A percentile compares a stretch with the other conserved stretches of the same genome.
Conservation (phyloP, 2,113 vertebrate species). For the Stomatorhinus ivindoensis region DNA sequence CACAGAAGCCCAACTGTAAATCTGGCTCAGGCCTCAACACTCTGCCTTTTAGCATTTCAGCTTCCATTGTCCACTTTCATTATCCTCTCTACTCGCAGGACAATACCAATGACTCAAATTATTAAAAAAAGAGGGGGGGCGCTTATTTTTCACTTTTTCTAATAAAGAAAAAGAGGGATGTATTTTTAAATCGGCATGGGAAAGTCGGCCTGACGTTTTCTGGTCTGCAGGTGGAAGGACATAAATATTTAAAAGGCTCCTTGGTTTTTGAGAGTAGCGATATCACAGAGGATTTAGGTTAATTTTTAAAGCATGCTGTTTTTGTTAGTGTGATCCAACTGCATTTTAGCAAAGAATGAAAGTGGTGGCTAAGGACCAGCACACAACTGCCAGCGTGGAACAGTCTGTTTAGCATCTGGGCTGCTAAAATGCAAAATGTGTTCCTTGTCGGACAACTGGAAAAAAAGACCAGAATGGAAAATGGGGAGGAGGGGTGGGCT, state of each 20-base stretch:
- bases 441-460: neutral
- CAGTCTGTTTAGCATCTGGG: neutral
- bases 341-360: neutral
- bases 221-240: neutral
- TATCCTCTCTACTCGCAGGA: slow-evolving; percentile 15
- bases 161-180: neutral
- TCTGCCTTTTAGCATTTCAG: slow-evolving; percentile 15
- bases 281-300: neutral
- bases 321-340: slow-evolving; percentile 1
- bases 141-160: neutral
- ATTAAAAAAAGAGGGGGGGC: neutral
- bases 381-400: neutral
- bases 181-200: slow-evolving; percentile 14
- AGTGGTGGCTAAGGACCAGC: neutral
- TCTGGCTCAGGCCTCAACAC: slow-evolving; percentile 6
- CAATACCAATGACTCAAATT: slow-evolving; percentile 15
- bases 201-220: neutral
- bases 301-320: neutral
- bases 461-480: neutral
- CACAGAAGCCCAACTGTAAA: slow-evolving; percentile 42
- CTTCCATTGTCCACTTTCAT: slow-evolving; percentile 16
- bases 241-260: neutral
- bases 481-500: neutral
- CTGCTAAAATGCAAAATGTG: neutral
- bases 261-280: neutral